A percentile compares a stretch with the other conserved stretches of the same genome.
These are phyloP conservation scores for Diabrotica virgifera DNA, from an alignment of 1,140 invertebrate species.

Conservation along the genomic window DNA sequence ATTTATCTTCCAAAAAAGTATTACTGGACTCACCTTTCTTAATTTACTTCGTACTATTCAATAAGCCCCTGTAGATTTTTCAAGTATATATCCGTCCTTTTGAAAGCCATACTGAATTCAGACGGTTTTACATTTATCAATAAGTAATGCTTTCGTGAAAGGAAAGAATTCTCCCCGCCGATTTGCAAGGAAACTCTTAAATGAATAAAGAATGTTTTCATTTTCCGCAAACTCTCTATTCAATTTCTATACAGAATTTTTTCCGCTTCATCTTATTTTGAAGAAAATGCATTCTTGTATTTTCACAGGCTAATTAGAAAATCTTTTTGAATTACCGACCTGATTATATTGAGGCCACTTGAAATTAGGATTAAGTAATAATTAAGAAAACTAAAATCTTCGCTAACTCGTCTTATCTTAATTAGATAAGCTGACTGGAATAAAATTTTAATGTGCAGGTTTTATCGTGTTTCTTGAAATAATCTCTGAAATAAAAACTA, in stretches of 20 bases:
- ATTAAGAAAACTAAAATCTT: no score
- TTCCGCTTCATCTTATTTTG: not conserved
- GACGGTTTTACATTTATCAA: slow-evolving; percentile 30
- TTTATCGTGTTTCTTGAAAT: no score
- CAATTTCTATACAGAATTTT: slow-evolving; percentile 3
- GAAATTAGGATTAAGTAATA: no score
- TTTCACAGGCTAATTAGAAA: not conserved
- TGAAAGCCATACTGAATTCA: slow-evolving; percentile 19
- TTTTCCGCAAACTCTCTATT: slow-evolving; percentile 9
- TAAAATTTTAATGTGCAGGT: no score
- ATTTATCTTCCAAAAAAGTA: no score
- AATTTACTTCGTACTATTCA: no score
- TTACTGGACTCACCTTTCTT: no score
- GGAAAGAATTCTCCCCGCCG: slow-evolving; percentile 23
- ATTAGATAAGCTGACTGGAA: no score
- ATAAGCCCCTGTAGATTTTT: not conserved
- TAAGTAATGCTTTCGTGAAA: slow-evolving; percentile 31
- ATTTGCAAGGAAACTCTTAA: slow-evolving; percentile 12
- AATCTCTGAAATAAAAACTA: no score
- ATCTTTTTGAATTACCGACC: no score
- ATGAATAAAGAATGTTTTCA: slow-evolving; percentile 21
- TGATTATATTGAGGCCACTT: no score
- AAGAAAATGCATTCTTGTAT: not conserved
- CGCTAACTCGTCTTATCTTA: no score
- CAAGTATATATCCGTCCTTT: not conserved